Conservation (phyloP, 2,888 invertebrate genomes). For the Camptogramma bilineatum region DNA sequence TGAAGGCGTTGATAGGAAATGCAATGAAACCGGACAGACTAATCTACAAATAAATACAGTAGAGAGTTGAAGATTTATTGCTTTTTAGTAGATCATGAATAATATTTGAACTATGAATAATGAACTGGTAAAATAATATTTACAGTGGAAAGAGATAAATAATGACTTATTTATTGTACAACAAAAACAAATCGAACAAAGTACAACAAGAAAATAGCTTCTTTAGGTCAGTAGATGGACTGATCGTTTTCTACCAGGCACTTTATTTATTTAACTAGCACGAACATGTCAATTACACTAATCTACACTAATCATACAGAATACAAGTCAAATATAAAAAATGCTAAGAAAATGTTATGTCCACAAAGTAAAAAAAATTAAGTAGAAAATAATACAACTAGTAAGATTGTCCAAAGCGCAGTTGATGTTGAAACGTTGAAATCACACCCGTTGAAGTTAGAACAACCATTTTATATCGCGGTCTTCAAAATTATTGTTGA, state of each 20-base stretch:
- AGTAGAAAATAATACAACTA: too few relatives aligned
- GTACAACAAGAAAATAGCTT: too few relatives aligned
- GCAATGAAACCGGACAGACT: not conserved
- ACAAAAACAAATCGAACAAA: not conserved
- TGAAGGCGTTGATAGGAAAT: conserved; percentile 3
- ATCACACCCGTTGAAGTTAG: not conserved
- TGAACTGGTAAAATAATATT: not conserved
- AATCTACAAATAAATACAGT: not conserved
- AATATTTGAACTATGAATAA: not conserved
- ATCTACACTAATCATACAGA: too few relatives aligned
- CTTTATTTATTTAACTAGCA: too few relatives aligned
- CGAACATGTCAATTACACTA: too few relatives aligned
- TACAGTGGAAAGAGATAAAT: not conserved
- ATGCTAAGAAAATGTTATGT: too few relatives aligned
- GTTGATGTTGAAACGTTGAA: not conserved
- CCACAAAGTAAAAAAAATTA: too few relatives aligned
- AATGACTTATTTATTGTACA: too few relatives aligned
- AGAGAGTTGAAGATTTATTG: not conserved
- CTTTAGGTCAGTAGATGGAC: not conserved
- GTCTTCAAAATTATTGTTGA: conserved; percentile 26
- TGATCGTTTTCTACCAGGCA: not conserved
- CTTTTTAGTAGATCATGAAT: not conserved
- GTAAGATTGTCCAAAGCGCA: not conserved
- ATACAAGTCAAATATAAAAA: too few relatives aligned
- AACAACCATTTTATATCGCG: conserved; percentile 8